Conservation (phyloP, 2,113 vertebrate species). For the Megaceryle torquata region DNA sequence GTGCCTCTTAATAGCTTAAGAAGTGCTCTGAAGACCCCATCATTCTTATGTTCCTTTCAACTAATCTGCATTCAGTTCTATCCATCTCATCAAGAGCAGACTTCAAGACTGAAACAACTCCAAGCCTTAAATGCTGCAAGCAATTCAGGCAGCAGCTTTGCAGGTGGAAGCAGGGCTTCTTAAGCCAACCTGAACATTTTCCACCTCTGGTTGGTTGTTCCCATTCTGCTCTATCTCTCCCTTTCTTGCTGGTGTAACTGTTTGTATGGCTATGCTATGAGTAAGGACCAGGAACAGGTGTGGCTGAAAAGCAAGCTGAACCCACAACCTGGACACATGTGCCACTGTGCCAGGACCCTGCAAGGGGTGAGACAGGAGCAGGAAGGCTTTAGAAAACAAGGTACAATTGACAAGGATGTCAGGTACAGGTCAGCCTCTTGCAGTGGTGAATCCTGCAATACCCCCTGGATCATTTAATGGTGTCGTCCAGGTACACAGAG, state of each 20-base stretch:
- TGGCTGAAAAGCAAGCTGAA: background rate
- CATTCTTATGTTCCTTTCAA: slow-evolving; percentile 2
- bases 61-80: slow-evolving; percentile 43
- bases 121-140: slow-evolving; percentile 9
- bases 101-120: slow-evolving; percentile 36
- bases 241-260: background rate
- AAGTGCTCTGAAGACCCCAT: slow-evolving; percentile 7
- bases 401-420: background rate
- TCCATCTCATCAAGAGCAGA: background rate
- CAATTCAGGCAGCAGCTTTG: background rate
- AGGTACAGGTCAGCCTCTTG: background rate
- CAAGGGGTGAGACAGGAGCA: background rate
- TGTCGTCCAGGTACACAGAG: rapidly evolving
- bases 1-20: background rate
- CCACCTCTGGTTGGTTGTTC: background rate
- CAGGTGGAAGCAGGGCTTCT: background rate
- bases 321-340: background rate
- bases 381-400: background rate
- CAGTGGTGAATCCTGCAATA: background rate
- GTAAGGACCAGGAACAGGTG: background rate
- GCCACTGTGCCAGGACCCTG: background rate
- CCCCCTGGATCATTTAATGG: background rate
- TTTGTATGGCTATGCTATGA: background rate
- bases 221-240: background rate
- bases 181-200: background rate